Base-by-base conservation (phyloP, 2,888 invertebrate genomes). In the Andrena haemorrhoa region DNA sequence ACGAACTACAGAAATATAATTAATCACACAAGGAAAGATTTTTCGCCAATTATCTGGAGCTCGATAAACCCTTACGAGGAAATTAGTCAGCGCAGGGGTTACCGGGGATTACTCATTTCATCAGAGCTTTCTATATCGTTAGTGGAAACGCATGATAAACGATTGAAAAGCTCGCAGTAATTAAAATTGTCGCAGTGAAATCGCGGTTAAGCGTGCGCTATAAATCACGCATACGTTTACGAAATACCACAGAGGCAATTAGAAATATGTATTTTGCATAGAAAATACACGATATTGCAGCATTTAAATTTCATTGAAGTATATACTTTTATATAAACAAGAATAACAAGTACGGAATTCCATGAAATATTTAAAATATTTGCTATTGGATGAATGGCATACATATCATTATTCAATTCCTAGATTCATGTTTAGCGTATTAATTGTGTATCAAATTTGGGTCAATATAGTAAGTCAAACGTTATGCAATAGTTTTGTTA, bases 71-170 rank as follows among this genome's bases (percentile, higher is more conserved):
- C 12, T 4, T 26, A 63, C 35, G 4, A 31, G 7, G 23, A 16
- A 63, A 70, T 75, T 72, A 56, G 16, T 71, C n/a, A 23, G 23
- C 8, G 20, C 16, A n/a, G 31, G 12, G 6, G 4, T 41, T 41
- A 41, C 41, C 35, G 12, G 41, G 7, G 51, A 20, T 65, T 23
- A 77, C 12, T 33, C 20, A 23, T 60, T 49, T 26, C 20, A 23
- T n/a, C 31, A 2, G 29, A 53, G 2, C 33, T 61, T 47, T 16
- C 6, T 20, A n/a, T 63, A 56, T 23, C n/a, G 41, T 63, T 47
- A 7, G 2, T 75, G 68, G 20, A 63, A 16, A 47, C 20, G 8
- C 53, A 53, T 23, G 1, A 16, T 31, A 47, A 47, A 29, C 35
- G n/a, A 20, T 26, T 60, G 26, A 35, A 29, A n/a, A 35, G 12